Evolutionary conservation across 2,113 vertebrate species (phyloP).

Genomic region (Dicaeum eximium): DNA sequence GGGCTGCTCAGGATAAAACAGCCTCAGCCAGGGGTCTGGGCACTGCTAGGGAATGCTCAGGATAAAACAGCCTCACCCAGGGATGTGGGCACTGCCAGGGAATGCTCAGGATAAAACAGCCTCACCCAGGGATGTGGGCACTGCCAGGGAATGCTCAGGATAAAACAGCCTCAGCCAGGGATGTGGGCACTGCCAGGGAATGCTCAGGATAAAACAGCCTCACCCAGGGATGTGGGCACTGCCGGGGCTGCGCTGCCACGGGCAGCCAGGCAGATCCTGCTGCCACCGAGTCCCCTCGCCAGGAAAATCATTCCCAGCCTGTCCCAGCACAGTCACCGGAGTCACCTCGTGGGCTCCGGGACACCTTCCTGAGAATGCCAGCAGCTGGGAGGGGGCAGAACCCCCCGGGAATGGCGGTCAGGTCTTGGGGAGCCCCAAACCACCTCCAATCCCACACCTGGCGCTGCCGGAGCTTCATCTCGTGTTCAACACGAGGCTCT

Average conservation of each 20-base stretch:
- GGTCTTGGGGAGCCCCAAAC: neutral
- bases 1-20: neutral
- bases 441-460: accelerated
- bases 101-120: neutral
- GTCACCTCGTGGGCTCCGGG: neutral
- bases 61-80: neutral
- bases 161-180: neutral
- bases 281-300: accelerated
- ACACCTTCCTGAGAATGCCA: accelerated
- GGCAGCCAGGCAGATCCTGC: neutral
- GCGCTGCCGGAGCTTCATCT: neutral
- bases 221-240: no score
- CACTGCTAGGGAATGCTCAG: no score
- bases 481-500: neutral
- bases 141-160: no score
- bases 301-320: neutral
- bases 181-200: no score
- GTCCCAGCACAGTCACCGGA: accelerated
- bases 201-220: no score
- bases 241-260: neutral
- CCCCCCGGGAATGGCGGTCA: accelerated
- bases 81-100: no score
- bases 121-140: neutral
- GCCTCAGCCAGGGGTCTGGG: neutral
- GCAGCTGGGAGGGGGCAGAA: neutral